Percentiles rank a stretch among this genome's conserved stretches.
Conservation (phyloP, 92 coral and sea anemone species). For the Parazoanthus atlanticus region DNA sequence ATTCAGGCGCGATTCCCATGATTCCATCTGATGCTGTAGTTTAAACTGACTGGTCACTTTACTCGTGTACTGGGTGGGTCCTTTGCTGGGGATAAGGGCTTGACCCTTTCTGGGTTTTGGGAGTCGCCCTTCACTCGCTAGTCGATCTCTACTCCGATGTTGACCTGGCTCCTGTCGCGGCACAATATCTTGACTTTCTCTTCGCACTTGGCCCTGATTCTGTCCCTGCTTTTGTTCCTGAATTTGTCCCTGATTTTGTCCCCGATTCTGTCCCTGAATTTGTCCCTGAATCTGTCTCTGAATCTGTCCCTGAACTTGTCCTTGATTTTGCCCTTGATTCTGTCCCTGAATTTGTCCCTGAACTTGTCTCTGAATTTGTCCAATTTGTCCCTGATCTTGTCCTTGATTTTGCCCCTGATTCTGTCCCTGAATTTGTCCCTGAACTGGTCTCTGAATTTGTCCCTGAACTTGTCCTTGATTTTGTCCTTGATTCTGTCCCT, state of each 20-base stretch:
- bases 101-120: not conserved
- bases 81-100: not conserved
- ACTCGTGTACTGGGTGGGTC: not conserved
- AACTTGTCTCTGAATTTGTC: not conserved
- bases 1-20: slow-evolving; percentile 33
- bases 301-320: not conserved
- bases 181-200: not conserved
- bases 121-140: not conserved
- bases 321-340: not conserved
- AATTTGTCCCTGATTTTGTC: not conserved
- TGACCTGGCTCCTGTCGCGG: not conserved
- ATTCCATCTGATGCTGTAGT: not conserved
- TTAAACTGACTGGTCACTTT: not conserved
- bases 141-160: not conserved
- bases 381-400: not conserved
- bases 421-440: not conserved
- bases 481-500: not conserved
- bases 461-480: not conserved
- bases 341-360: not conserved
- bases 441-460: not conserved
- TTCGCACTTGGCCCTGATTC: not conserved
- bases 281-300: not conserved
- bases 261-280: not conserved
- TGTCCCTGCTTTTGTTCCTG: not conserved
- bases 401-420: not conserved